Evolutionary conservation across 2,797 vertebrate genomes (phyloP).

Genomic region (Gallinago nigripennis): DNA sequence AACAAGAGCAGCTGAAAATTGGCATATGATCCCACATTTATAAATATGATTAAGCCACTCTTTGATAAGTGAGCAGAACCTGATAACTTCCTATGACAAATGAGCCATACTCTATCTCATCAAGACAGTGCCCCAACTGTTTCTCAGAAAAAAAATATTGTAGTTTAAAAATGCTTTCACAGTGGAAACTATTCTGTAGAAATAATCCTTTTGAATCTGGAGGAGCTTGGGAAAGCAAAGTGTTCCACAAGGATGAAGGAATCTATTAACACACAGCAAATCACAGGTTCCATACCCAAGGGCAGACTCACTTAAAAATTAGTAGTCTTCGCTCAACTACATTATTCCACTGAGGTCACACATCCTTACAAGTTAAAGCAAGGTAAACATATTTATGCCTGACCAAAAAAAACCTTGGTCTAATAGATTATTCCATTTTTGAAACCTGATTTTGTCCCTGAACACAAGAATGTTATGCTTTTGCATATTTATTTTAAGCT

Average conservation of each 20-base stretch:
- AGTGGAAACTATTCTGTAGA: neutral
- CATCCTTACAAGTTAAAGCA: neutral
- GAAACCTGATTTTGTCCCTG: neutral
- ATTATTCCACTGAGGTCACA: slow-evolving; percentile 23
- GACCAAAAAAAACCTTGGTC: neutral
- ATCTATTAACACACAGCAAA: slow-evolving; percentile 15
- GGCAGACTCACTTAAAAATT: slow-evolving; percentile 36
- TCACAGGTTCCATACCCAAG: neutral
- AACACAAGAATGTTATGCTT: neutral
- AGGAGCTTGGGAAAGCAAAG: neutral
- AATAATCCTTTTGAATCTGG: neutral
- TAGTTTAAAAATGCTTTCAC: neutral
- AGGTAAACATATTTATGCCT: neutral
- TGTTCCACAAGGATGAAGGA: neutral
- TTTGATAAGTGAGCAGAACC: neutral
- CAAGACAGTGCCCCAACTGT: neutral
- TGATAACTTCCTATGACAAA: neutral
- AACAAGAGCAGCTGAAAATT: neutral
- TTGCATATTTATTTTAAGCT: neutral
- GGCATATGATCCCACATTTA: neutral
- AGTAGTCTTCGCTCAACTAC: neutral
- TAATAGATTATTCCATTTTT: neutral
- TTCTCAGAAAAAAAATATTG: neutral
- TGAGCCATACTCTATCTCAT: neutral
- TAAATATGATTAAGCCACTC: neutral